These are phyloP conservation scores for Triplophysa siluroides DNA, from an alignment of 2,113 vertebrate genomes.

Conservation along the genomic window DNA sequence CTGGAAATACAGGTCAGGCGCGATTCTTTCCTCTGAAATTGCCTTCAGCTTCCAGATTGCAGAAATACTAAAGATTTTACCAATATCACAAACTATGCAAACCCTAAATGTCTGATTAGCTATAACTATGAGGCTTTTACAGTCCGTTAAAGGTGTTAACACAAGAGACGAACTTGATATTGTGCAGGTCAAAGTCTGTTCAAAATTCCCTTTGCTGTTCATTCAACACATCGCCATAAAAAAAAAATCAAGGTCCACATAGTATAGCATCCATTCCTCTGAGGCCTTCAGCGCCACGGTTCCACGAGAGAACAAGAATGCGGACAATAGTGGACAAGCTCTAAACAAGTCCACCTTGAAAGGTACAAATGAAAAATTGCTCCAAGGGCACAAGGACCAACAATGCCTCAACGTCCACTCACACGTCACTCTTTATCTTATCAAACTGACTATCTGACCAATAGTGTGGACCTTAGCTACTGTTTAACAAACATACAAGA, in stretches of 20 bases:
- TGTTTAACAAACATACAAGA: not conserved
- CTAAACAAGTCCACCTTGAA: not conserved
- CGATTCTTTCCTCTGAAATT: not conserved
- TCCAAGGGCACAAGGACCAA: too few relatives aligned
- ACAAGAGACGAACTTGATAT: not conserved
- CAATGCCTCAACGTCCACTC: not conserved
- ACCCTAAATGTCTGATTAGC: not conserved
- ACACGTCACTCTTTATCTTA: not conserved
- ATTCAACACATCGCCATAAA: not conserved
- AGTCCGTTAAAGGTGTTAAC: not conserved
- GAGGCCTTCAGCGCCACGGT: not conserved
- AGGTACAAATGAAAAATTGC: not conserved
- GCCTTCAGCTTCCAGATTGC: not conserved
- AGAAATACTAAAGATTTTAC: not conserved
- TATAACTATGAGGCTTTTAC: not conserved
- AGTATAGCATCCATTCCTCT: not conserved
- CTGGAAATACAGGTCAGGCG: conserved; percentile 4
- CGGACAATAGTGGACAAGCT: not conserved
- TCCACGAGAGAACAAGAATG: not conserved
- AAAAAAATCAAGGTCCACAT: not conserved
- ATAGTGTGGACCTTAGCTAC: not conserved
- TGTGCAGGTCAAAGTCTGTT: conserved; percentile 24
- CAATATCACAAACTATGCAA: not conserved
- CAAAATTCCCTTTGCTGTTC: not conserved
- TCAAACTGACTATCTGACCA: not conserved